Evolutionary conservation across 1,140 invertebrate genomes (phyloP), one percentile per base, ranked within the genome.

Genomic region (Carcinoscorpius rotundicauda): DNA sequence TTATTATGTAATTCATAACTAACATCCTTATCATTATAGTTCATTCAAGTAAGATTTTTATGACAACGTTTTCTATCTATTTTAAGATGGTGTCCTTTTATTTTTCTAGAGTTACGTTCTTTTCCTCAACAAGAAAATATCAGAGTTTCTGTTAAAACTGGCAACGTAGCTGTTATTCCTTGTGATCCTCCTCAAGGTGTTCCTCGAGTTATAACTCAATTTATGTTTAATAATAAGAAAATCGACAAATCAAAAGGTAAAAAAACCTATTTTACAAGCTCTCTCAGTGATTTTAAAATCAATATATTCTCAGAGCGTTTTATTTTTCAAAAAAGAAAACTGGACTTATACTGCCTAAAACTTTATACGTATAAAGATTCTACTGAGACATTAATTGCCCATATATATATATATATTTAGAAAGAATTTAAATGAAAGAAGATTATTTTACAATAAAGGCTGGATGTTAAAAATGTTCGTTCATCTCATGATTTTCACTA

Each of bases 171-270:
- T 0, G 81, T 85, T 2, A 82, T 90, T 66, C 81, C 83, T 10
- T 91, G 88, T 73, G 82, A 83, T 52, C 80, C 83, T 8, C 87
- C 87, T 0, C 71, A 81, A 48, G 86, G 85, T 1, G 83, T 85
- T 56, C 88, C 88, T 6, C 82, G 83, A 55, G 78, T 84, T 49
- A 72, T 79, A 71, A 63, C 68, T 5, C 62, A 70, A 63, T 71
- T 71, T 62, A 6, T 61, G 4, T 68, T 70, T 51, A 69, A 68
- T 52, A 51, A 65, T 9, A 58, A 50, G 3, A 60, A 58, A 1
- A 72, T 70, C 52, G 11, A 57, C 6, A 56, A 8, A 63, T 66
- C 68, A 4, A 61, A 61, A 61, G 66, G 66, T 72, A 62, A 66
- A 29, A 29, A 29, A 2, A 29, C 29, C 29, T 29, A 29, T 29